Evolutionary conservation across 1,140 invertebrate genomes (phyloP), one percentile per base, ranked within the genome.

Genomic region (Drosophila santomea): DNA sequence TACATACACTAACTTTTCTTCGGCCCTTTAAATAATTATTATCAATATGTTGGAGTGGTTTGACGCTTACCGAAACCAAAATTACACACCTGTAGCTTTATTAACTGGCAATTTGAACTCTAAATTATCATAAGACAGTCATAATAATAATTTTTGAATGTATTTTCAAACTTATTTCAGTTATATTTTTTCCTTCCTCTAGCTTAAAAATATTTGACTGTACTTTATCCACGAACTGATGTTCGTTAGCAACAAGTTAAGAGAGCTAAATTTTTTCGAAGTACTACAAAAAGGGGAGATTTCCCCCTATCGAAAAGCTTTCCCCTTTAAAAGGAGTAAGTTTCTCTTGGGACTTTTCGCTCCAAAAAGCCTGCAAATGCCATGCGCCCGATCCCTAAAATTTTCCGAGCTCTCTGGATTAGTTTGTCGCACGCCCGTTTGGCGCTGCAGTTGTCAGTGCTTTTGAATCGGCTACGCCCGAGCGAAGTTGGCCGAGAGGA

Each of bases 381-480:
- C 80, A 84, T 84, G 80, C 77, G 72, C 72, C 48, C 20, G 43
- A 39, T 74, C 74, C 35, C 62, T 14, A 25, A 44, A 38, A 10
- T 36, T 47, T 39, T 17, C 1, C 3, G 7, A 45, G 17, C 20
- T 55, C 47, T 35, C 54, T 23, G 8, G 2, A 4, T 11, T 51
- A 74, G 76, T 88, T 59, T 57, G 8, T 4, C 7, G 6, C 20
- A 56, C 25, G 76, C 6, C 76, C 84, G 45, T 68, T 48, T 80
- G 84, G 80, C 84, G 84, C 72, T 52, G 28, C 12, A 43, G 68
- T 61, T 5, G 23, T 25, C 38, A 15, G 32, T 44, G 32, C 20
- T 10, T 32, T 10, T 10, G 32, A 52, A 6, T 68, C 64, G 64
- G 64, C 32, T 35, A 52, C 44, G 52, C 20, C 23, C 38, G 44